phyloP scores from a whole-genome alignment of 2,888 invertebrate species.

The Steinernema carpocapsae region DNA sequence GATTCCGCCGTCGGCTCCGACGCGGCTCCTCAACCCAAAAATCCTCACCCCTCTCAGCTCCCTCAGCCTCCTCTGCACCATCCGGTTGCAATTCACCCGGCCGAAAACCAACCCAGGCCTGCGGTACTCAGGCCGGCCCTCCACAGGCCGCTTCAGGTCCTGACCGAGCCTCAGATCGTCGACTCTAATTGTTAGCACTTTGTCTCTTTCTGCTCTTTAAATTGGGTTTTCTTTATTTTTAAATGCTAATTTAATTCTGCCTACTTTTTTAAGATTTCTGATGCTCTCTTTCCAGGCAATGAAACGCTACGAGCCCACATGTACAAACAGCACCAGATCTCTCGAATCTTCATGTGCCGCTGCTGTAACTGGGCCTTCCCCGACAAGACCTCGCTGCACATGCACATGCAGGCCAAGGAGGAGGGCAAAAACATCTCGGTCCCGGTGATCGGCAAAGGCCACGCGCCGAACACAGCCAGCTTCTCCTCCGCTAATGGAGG shows the following conservation, averaged over 20 bases:
- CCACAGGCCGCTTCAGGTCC: conserved; percentile 26
- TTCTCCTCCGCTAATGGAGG: conserved; percentile 11
- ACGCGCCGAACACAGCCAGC: conserved; percentile 29
- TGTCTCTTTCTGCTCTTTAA: background rate
- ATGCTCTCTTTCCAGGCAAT: conserved; percentile 55
- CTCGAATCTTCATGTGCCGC: conserved; percentile 66
- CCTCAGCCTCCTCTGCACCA: background rate
- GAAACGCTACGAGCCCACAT: conserved; percentile 66
- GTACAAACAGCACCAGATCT: conserved; percentile 64
- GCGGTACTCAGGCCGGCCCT: conserved; percentile 21
- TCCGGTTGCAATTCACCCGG: conserved; percentile 19
- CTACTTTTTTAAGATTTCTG: background rate
- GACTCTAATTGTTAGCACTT: conserved; percentile 25
- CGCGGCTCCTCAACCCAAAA: background rate
- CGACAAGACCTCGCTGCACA: conserved; percentile 62
- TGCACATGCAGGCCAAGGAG: conserved; percentile 55
- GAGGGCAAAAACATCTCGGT: conserved; percentile 36
- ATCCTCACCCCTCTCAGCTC: background rate
- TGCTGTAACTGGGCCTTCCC: conserved; percentile 68
- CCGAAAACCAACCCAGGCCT: background rate
- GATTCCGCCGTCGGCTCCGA: background rate
- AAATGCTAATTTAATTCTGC: background rate
- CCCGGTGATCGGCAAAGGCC: conserved; percentile 33
- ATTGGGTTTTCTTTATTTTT: background rate
- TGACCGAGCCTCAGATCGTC: conserved; percentile 13